Evolutionary conservation across 2,113 vertebrate genomes (phyloP), one percentile per base, ranked within the genome.

Genomic region (Myotis davidii): DNA sequence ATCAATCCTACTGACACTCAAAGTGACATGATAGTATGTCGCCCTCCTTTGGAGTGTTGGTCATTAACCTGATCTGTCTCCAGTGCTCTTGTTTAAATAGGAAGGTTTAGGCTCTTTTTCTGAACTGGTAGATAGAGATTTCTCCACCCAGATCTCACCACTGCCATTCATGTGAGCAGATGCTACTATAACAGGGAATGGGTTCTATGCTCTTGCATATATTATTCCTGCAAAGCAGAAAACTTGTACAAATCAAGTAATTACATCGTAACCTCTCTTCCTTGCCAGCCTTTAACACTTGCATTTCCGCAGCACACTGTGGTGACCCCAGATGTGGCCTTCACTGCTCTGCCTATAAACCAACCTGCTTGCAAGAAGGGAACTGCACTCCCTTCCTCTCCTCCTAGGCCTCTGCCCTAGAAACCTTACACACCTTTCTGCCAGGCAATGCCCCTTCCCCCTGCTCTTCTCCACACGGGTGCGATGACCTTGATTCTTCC

Each of bases 31-130:
- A 88, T 42, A 97, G 87, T 73, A 64, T 81, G 69, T 73, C 1
- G 32, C 48, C 67, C 23, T 16, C 77, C 93, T 96, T 93, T 96
- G 93, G 93, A 78, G 89, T 89, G 95, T 95, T 96, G 97, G 95
- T 97, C 95, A 96, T 97, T 97, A 97, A 96, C 97, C 88, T 84
- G 89, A 77, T 89, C 96, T 95, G 93, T 91, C 96, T 97, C 94
- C 88, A 54, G 77, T 56, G 92, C 54, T 94, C 91, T 92, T 96
- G 96, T 97, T 97, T 96, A 97, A 95, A 95, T 88, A 97, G 85
- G 86, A 81, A 85, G 81, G 48, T 90, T 48, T 17, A 39, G 50
- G 87, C 52, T 79, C 59, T 69, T 78, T 96, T 91, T 20, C 92
- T 84, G 85, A 92, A 78, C 34, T 84, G 52, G 52, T 81, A 94